phyloP scores from a whole-genome alignment of 2,113 vertebrate species.

The Empidonax alnorum region DNA sequence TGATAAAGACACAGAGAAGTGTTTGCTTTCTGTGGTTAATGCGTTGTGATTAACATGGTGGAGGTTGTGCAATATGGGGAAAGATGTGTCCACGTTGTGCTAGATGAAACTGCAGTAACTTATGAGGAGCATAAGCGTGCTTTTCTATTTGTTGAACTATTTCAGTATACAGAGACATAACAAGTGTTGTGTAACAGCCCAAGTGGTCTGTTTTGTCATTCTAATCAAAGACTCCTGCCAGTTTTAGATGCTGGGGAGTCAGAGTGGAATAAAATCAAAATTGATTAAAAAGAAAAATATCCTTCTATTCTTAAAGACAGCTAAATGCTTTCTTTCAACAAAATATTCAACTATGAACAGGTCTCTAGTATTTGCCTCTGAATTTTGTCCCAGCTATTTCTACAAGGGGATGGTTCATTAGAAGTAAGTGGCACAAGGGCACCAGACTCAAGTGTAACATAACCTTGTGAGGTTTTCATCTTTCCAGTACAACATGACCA shows the following conservation, averaged over 20 bases:
- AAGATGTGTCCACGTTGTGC: rapidly evolving
- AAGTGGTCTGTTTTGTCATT: background rate
- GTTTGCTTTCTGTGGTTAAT: background rate
- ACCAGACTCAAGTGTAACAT: background rate
- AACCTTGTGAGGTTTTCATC: background rate
- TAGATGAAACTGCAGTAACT: background rate
- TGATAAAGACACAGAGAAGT: background rate
- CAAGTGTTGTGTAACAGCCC: background rate
- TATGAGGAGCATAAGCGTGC: background rate
- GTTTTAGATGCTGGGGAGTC: background rate
- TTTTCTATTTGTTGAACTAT: background rate
- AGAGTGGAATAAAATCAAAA: background rate
- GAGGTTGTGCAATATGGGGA: background rate
- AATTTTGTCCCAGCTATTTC: background rate
- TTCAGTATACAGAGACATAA: background rate
- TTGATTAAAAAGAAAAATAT: background rate
- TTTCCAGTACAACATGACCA: rapidly evolving
- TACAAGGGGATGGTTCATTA: background rate
- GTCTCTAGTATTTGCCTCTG: background rate
- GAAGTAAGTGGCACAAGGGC: background rate
- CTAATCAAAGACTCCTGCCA: background rate
- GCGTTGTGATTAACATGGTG: background rate
- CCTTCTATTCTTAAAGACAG: background rate
- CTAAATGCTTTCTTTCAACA: background rate
- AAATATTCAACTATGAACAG: background rate